Base-by-base conservation (phyloP, 2,797 vertebrate genomes). In the Typhlichthys eigenmanni region DNA sequence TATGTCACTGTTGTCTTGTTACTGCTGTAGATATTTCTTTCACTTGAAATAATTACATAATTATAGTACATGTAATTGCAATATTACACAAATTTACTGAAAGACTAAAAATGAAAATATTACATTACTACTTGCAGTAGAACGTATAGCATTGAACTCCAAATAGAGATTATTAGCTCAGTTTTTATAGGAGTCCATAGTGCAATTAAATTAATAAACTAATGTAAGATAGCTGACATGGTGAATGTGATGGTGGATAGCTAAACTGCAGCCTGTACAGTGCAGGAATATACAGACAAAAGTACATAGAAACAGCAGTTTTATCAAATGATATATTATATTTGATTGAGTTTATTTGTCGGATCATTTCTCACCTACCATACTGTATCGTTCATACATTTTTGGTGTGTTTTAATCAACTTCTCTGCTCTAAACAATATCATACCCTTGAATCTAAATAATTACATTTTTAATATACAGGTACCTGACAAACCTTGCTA, bases 201-300 rank as follows among this genome's bases (percentile, higher is more conserved):
- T 56, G 69, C 76, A 74, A 74, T 76, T 62, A 73, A 69, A 74
- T 80, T 62, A 74, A 71, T 64, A 70, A 80, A 82, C 73, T 83
- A 84, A 71, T 45, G 64, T 68, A 67, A 76, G 77, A 70, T 55
- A 52, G 79, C 60, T 70, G 78, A 85, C 58, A 51, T 58, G 65
- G 50, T 12, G 71, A 79, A 58, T 62, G 57, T 66, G 73, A 77
- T 75, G 63, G 64, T 66, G 68, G 64, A 77, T 71, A 14, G 81
- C 77, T 81, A 75, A 92, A 84, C 89, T 81, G 91, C 88, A 88
- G 83, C 85, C 87, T 92, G 90, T 91, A 93, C 91, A 93, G 93
- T 93, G 94, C 93, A 93, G 92, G 89, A 92, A 95, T 94, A 95
- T 95, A 95, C 93, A 95, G 93, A 94, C 92, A 90, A 91, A 92